Evolutionary conservation across 30 jellyfish, hydroid and myxozoan genomes (phyloP), one percentile per base, ranked within the genome.

Genomic region (Aurelia aurita): DNA sequence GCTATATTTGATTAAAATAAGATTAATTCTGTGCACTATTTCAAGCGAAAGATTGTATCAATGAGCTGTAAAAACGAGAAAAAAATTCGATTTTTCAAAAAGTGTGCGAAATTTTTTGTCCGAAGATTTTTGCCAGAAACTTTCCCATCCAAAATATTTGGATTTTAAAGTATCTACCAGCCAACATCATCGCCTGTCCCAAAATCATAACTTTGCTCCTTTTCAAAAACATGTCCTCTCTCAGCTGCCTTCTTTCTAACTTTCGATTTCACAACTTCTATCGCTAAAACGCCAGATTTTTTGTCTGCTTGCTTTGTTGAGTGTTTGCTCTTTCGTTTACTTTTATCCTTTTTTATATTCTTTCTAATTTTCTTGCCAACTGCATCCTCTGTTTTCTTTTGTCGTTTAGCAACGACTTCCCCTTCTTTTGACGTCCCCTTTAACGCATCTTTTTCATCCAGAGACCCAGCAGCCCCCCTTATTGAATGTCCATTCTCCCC

Each of bases 211-310:
- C 9, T 44, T 54, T 59, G 61, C 11, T 12, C 23, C 61, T 5
- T 57, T 25, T 74, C 63, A 9, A 74, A 39, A 3, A 35, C 51
- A 10, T 69, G 59, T 31, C 58, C 65, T 20, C 35, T n/a, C 16
- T 44, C 16, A 3, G 62, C n/a, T 57, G 25, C 29, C 79, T 64
- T 35, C 23, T 59, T 77, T 20, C 28, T 8, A 3, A 26, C 23
- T 28, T 55, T 58, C 20, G 32, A 58, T 26, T 46, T 77, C 0
- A 77, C 64, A 16, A 77, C 76, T 27, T 77, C 71, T 16, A 77
- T 55, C 11, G 69, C 70, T n/a, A 77, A 12, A 59, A 77, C 88
- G 1, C 88, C 88, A 19, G 88, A 77, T 28, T 71, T 35, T 51
- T 77, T 77, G 53, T 60, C 88, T 12, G 26, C 26, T 1, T 60